These are phyloP conservation scores for Hemicrepidius hirtus DNA, from an alignment of 2,888 invertebrate species.

Conservation along the genomic window DNA sequence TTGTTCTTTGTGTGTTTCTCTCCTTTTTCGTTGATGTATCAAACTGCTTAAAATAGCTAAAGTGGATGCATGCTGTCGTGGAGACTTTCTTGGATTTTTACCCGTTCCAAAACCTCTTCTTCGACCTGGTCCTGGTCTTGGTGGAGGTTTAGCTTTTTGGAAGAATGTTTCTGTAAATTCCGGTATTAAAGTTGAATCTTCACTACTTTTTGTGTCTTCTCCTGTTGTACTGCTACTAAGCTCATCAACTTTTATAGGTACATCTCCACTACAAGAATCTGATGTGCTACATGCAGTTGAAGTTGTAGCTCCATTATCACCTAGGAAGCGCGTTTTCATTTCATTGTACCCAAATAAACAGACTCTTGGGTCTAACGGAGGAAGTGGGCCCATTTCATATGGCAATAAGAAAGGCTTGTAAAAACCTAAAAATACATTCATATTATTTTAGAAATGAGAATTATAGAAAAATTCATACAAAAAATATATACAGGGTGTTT, in stretches of 20 bases:
- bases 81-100: constrained; percentile 86
- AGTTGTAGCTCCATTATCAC: constrained; percentile 68
- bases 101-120: constrained; percentile 61
- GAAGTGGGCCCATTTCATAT: constrained; percentile 82
- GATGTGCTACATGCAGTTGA: constrained; percentile 63
- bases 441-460: too few relatives aligned
- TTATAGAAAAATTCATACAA: too few relatives aligned
- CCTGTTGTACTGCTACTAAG: constrained; percentile 66
- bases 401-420: constrained; percentile 81
- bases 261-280: constrained; percentile 58
- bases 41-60: constrained; percentile 85
- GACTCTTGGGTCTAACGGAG: constrained; percentile 77
- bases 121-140: background rate
- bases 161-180: background rate
- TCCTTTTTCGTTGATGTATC: constrained; percentile 74
- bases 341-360: constrained; percentile 71
- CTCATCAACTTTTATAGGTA: constrained; percentile 60
- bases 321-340: constrained; percentile 69
- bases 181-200: constrained; percentile 35
- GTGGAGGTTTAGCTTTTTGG: background rate
- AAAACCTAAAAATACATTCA: constrained; percentile 7
- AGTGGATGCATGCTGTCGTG: constrained; percentile 91
- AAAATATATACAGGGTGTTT: too few relatives aligned
- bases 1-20: constrained; percentile 63
- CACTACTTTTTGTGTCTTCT: constrained; percentile 55